Conservation (phyloP, 2,797 vertebrate genomes). For the Coregonus suidteri region DNA sequence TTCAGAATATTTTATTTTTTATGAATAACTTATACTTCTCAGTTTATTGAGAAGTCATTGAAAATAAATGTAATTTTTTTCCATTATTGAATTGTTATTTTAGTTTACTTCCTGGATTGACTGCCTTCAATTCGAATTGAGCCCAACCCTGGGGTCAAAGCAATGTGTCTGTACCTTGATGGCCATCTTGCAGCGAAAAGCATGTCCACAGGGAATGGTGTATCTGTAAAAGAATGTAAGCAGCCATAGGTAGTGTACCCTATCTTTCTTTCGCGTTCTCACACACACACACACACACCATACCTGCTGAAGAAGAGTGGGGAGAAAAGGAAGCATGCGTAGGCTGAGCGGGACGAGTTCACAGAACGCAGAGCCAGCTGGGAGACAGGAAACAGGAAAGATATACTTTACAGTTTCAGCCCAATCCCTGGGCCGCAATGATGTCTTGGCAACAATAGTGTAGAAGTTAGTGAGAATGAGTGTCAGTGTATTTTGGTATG, state of each 20-base stretch:
- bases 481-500: not conserved
- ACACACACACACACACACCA: not conserved
- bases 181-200: conserved; percentile 87
- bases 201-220: conserved; percentile 54
- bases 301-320: conserved; percentile 92
- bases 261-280: not conserved
- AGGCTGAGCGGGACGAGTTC: conserved; percentile 91
- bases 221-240: conserved; percentile 82
- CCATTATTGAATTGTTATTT: no score
- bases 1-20: no score
- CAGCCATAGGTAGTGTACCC: not conserved
- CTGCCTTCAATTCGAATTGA: no score
- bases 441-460: not conserved
- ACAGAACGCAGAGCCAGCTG: conserved; percentile 88
- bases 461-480: not conserved
- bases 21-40: no score
- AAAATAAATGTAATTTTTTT: no score
- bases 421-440: not conserved
- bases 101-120: no score
- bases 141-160: no score
- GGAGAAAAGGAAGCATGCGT: conserved; percentile 89
- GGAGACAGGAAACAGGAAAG: conserved; percentile 25
- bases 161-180: conserved; percentile 82
- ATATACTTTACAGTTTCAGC: not conserved
- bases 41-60: no score